phyloP scores from a whole-genome alignment of 2,113 vertebrate genomes.

The Morone saxatilis region DNA sequence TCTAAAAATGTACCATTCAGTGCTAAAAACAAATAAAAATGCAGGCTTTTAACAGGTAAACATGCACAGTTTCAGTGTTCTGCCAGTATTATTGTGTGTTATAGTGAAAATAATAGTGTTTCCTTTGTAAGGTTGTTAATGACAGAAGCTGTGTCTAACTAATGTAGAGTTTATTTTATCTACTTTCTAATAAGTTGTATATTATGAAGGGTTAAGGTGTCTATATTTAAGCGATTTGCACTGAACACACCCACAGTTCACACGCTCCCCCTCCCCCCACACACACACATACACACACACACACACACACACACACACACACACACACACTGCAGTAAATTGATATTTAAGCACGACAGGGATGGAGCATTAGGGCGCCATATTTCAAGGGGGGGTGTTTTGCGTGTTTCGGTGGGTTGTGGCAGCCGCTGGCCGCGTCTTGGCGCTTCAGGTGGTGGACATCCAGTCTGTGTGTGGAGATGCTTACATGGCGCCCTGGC shows the following conservation, averaged over 20 bases:
- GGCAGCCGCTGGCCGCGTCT: no score
- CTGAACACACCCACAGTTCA: neutral
- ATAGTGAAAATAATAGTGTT: neutral
- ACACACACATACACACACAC: neutral
- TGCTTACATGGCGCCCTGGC: no score
- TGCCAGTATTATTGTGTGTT: neutral
- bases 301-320: neutral
- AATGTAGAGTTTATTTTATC: neutral
- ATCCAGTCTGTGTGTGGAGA: constrained; percentile 46
- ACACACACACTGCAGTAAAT: constrained; percentile 49
- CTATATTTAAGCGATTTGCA: neutral
- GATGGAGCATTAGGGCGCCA: constrained; percentile 64
- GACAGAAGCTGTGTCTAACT: neutral
- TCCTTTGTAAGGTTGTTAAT: neutral
- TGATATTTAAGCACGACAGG: constrained; percentile 54
- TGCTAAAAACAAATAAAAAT: neutral
- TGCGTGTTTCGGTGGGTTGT: constrained; percentile 55
- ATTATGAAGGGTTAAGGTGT: neutral
- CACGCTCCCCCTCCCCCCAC: neutral
- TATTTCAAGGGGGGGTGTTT: constrained; percentile 63
- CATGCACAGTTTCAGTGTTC: neutral
- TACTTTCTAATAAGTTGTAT: neutral
- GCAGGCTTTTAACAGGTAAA: neutral
- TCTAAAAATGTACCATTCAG: neutral
- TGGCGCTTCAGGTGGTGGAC: no score